Evolutionary conservation across 2,797 vertebrate genomes (phyloP), one percentile per base, ranked within the genome.

Genomic region (Periophthalmus magnuspinnatus): DNA sequence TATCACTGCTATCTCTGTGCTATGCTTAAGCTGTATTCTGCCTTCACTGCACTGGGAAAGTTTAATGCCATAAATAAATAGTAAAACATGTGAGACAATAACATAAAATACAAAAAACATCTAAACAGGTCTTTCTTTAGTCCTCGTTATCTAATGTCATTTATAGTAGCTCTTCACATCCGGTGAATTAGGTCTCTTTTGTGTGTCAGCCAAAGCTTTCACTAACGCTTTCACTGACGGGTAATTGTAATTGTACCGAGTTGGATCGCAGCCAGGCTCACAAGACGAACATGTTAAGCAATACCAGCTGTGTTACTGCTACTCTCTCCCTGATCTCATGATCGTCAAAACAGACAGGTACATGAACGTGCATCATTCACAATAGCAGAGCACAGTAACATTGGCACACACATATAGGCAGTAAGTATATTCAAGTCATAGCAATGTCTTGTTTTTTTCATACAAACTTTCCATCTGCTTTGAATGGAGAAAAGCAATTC

Each of bases 241-340:
- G 79, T 82, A 81, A 87, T 84, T 79, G 86, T 75, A 81, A 83
- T 90, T 86, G 82, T 85, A 84, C 80, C 72, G 79, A 85, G 82
- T 79, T 85, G 86, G 87, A 82, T 70, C 14, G 71, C 36, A 75
- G 82, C 87, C 88, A 91, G 82, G 68, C 58, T 47, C 48, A 66
- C 64, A 73, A 62, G 61, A 24, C 74, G 72, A 82, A 81, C 84
- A 81, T 75, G 79, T 68, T 82, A 86, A 77, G 77, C 78, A 73
- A 72, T 45, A 38, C 82, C 82, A 88, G 84, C 81, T 86, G 84
- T 72, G 82, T 72, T n/a, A 5, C 54, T 70, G 63, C 77, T 71
- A 72, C 82, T 71, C 71, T 84, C 71, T 62, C 57, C 71, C 81
- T 69, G 69, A 76, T 75, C 73, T 84, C 73, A 60, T 75, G 67